A percentile compares a stretch with the other conserved stretches of the same genome.
phyloP scores from a whole-genome alignment of 2,797 vertebrate genomes.

The Tenualosa thibaudeaui region DNA sequence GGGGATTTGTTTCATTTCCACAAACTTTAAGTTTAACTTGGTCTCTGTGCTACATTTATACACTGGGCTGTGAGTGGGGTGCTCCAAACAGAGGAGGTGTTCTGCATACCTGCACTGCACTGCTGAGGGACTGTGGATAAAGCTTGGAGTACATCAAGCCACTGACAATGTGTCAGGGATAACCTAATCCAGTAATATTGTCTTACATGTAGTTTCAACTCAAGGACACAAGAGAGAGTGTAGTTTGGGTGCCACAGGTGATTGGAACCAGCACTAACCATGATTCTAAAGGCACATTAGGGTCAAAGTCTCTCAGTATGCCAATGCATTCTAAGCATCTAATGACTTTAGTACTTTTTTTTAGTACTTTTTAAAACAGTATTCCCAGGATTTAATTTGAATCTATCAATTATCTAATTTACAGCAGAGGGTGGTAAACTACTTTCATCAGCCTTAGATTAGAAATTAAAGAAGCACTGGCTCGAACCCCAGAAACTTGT shows the following conservation, averaged over 20 bases:
- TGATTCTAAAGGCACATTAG: slow-evolving; percentile 13
- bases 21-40: slow-evolving; percentile 54
- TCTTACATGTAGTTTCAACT: not conserved
- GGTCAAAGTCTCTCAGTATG: not conserved
- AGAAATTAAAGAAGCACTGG: not conserved
- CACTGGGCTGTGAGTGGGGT: slow-evolving; percentile 61
- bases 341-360: not conserved
- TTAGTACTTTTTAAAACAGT: not conserved
- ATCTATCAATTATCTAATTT: not conserved
- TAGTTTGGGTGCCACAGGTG: slow-evolving; percentile 12
- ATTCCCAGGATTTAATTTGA: not conserved
- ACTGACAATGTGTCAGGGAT: not conserved
- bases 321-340: not conserved
- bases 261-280: not conserved
- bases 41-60: slow-evolving; percentile 54
- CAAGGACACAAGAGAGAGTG: not conserved
- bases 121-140: not conserved
- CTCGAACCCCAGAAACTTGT: not conserved
- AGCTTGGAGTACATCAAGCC: not conserved
- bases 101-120: not conserved
- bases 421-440: not conserved
- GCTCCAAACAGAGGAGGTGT: slow-evolving; percentile 53
- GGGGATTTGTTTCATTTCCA: slow-evolving; percentile 59
- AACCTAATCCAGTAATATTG: not conserved
- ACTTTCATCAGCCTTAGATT: not conserved